Conservation (phyloP, 1,140 invertebrate genomes). For the Drosophila murphyi region DNA sequence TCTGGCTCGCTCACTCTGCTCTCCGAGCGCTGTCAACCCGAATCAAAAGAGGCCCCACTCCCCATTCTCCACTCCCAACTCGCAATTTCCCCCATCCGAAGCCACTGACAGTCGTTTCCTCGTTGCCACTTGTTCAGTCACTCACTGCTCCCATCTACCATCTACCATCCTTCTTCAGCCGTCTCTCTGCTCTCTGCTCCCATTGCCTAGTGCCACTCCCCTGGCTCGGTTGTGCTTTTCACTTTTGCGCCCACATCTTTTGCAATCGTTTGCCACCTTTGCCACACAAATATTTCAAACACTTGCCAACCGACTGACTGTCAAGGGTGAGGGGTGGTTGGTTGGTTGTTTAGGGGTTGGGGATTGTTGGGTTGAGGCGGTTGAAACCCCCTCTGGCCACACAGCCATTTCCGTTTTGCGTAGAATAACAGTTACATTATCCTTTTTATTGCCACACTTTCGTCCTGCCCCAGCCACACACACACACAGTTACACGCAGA, state of each 20-base stretch:
- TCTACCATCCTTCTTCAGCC: neutral
- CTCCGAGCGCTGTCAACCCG: constrained; percentile 33
- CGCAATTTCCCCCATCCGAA: neutral
- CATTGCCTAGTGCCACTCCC: neutral
- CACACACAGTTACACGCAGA: constrained; percentile 33
- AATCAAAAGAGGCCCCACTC: constrained; percentile 21
- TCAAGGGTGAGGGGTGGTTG: neutral
- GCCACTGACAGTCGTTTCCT: constrained; percentile 73
- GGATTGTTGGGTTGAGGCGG: too few species aligned
- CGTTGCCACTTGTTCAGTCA: constrained; percentile 80
- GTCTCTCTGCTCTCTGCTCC: constrained; percentile 1
- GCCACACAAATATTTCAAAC: constrained; percentile 84
- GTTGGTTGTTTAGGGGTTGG: neutral
- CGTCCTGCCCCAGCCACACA: constrained; percentile 39
- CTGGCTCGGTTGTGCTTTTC: constrained; percentile 71
- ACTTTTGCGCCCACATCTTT: constrained; percentile 68
- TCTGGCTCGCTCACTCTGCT: constrained; percentile 17
- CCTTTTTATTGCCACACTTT: constrained; percentile 84
- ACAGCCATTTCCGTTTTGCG: constrained; percentile 71
- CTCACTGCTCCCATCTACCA: constrained; percentile 49
- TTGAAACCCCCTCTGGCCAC: constrained; percentile 20
- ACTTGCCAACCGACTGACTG: constrained; percentile 53
- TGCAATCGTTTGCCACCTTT: constrained; percentile 77
- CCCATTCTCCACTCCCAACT: neutral
- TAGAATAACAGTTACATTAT: constrained; percentile 84